Evolutionary conservation across 2,888 invertebrate species (phyloP).

Genomic region (Palloptera scutellata): DNA sequence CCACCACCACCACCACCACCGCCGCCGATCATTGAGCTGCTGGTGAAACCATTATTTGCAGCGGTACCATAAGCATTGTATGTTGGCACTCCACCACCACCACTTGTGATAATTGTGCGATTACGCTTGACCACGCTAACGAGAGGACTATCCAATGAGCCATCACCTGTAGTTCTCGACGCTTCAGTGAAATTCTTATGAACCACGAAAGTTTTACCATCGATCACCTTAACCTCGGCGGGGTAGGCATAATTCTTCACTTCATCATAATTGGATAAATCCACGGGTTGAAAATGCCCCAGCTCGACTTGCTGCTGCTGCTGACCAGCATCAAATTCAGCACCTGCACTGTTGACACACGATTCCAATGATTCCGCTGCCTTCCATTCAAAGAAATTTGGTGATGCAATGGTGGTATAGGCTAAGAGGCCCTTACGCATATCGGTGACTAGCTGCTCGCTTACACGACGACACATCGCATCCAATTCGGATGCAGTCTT

Average conservation of each 20-base stretch:
- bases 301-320: conserved; percentile 50
- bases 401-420: conserved; percentile 53
- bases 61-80: conserved; percentile 35
- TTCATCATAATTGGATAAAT: conserved; percentile 55
- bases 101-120: conserved; percentile 45
- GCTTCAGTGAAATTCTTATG: conserved; percentile 60
- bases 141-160: conserved; percentile 41
- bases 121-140: conserved; percentile 46
- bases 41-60: conserved; percentile 29
- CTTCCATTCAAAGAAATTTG: conserved; percentile 60
- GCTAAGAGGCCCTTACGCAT: conserved; percentile 53
- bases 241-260: conserved; percentile 58
- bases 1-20: conserved; percentile 31
- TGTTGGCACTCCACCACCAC: conserved; percentile 12
- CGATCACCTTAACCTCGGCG: conserved; percentile 57
- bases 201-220: conserved; percentile 59
- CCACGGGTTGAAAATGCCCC: conserved; percentile 46
- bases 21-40: conserved; percentile 35
- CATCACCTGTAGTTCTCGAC: conserved; percentile 40
- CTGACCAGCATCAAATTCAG: conserved; percentile 37
- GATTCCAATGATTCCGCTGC: conserved; percentile 53
- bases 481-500: conserved; percentile 55
- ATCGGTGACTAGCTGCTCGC: conserved; percentile 55
- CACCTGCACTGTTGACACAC: conserved; percentile 35
- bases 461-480: conserved; percentile 44